Evolutionary conservation across 1,140 invertebrate genomes (phyloP).

Genomic region (Plutomurus gul): DNA sequence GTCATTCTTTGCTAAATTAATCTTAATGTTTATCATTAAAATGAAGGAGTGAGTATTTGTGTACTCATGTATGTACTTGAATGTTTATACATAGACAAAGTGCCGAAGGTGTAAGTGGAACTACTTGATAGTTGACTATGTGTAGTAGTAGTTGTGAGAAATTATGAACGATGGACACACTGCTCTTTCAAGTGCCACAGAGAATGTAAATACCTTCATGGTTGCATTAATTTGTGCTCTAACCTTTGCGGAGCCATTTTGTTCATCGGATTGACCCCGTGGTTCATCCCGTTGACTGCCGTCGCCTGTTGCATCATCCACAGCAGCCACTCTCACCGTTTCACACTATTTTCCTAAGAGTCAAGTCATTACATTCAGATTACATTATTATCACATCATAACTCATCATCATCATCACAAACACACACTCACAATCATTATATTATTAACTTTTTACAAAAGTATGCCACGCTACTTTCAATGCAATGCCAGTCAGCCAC

Average conservation of each 20-base stretch:
- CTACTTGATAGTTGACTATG: background rate
- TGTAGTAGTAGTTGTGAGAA: background rate
- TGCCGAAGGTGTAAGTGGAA: too few relatives aligned
- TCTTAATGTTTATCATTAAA: too few relatives aligned
- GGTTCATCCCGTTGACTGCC: constrained; percentile 50
- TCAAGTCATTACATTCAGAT: background rate
- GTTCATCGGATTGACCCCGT: constrained; percentile 50
- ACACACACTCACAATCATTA: background rate
- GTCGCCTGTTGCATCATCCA: constrained; percentile 50
- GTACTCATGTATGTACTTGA: too few relatives aligned
- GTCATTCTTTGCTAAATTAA: background rate
- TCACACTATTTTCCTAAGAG: constrained; percentile 42
- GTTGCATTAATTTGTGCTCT: constrained; percentile 9
- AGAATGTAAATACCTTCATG: background rate
- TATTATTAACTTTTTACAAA: background rate
- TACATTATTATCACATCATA: background rate
- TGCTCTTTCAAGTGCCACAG: background rate
- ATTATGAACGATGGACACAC: background rate
- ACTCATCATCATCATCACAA: background rate
- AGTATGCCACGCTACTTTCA: too few relatives aligned
- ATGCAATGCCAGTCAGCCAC: too few relatives aligned
- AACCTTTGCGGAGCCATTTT: constrained; percentile 52
- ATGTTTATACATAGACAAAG: too few relatives aligned
- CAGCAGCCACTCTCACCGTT: constrained; percentile 29
- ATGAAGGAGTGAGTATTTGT: too few relatives aligned